These are phyloP conservation scores for Littorina saxatilis DNA, from an alignment of 1,140 invertebrate species.

Conservation along the genomic window DNA sequence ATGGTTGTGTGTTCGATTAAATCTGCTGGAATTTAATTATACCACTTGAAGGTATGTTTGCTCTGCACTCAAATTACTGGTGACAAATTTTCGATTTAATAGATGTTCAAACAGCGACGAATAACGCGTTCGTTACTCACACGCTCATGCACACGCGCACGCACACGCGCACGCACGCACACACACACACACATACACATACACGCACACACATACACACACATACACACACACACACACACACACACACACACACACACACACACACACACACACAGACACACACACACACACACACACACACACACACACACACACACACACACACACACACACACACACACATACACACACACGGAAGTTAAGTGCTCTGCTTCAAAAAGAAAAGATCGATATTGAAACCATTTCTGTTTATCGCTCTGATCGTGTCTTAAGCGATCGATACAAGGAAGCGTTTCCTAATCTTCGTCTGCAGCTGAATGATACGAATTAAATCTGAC, in stretches of 20 bases:
- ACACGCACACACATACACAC: neutral
- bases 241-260: neutral
- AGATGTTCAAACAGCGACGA: neutral
- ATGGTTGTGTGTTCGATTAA: neutral
- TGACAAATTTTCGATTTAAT: neutral
- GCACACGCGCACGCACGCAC: neutral
- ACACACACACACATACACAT: neutral
- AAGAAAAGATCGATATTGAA: too few species aligned
- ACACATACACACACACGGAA: too few species aligned
- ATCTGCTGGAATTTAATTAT: neutral
- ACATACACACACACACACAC: neutral
- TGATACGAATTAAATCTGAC: too few species aligned
- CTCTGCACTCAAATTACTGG: neutral
- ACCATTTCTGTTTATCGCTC: too few species aligned
- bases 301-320: neutral
- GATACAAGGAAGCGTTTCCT: too few species aligned
- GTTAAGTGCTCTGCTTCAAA: too few species aligned
- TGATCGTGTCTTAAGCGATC: too few species aligned
- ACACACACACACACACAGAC: neutral
- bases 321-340: neutral
- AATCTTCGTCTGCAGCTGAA: too few species aligned
- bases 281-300: slow-evolving; percentile 2
- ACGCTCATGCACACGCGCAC: too few species aligned
- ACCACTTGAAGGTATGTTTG: neutral
- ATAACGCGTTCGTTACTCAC: neutral